Conservation (phyloP, 1,140 invertebrate species). For the Colletes latitarsis region DNA sequence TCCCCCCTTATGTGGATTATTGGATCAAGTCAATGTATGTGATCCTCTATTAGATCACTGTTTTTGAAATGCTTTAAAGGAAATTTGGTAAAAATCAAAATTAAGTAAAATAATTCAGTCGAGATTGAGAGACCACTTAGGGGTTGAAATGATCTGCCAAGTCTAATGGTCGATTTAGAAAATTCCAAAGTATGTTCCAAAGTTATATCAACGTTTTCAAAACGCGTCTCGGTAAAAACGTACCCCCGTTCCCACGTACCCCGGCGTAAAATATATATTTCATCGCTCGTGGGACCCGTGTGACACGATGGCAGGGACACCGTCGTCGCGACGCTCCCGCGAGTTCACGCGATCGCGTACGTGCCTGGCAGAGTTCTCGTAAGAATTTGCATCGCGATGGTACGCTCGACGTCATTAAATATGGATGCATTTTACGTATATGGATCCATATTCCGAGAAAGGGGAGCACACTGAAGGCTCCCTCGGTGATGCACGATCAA, state of each 20-base stretch:
- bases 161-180: no score
- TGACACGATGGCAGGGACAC: neutral
- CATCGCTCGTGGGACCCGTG: conserved; percentile 74
- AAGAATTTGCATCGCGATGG: conserved; percentile 78
- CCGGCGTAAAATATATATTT: conserved; percentile 73
- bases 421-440: conserved; percentile 74
- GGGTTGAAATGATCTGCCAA: no score
- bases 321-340: neutral
- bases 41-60: no score
- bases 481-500: conserved; percentile 46
- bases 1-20: no score
- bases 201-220: neutral
- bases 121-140: no score
- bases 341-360: conserved; percentile 33
- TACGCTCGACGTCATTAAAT: conserved; percentile 75
- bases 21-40: no score
- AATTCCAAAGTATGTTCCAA: no score
- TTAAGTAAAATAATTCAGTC: no score
- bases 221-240: no score
- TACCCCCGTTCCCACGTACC: conserved; percentile 9
- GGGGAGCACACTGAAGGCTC: conserved; percentile 47
- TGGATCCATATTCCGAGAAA: conserved; percentile 55
- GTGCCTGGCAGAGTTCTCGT: conserved; percentile 74
- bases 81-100: no score
- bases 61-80: no score